phyloP scores from a whole-genome alignment of 2,113 vertebrate species.

The Orthonyx spaldingii region DNA sequence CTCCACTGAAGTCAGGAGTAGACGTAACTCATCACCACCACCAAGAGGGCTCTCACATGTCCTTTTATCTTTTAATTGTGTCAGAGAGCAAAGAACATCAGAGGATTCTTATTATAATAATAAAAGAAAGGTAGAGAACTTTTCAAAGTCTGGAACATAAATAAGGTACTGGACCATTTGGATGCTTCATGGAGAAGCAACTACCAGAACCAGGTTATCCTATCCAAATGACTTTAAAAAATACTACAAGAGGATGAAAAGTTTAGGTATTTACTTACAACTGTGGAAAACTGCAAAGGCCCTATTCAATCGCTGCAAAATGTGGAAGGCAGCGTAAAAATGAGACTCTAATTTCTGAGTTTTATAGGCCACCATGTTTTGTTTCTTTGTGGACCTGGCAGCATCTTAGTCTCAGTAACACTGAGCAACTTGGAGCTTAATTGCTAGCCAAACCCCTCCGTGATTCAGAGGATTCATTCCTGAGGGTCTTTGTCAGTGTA shows the following conservation, averaged over 20 bases:
- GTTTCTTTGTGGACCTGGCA: background rate
- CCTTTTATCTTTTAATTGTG: background rate
- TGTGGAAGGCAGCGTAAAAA: background rate
- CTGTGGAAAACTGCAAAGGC: background rate
- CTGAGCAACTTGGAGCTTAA: background rate
- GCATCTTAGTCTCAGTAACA: background rate
- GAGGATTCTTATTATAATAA: background rate
- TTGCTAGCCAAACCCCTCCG: background rate
- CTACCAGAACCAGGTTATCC: background rate
- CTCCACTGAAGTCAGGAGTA: background rate
- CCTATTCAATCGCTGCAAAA: background rate
- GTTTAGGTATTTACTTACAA: background rate
- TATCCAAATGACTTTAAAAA: background rate
- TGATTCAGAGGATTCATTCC: background rate
- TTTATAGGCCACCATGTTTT: background rate
- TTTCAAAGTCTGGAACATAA: background rate
- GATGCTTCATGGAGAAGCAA: background rate
- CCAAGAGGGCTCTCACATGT: background rate
- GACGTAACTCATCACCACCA: background rate
- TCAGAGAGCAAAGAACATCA: background rate
- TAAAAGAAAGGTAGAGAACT: background rate
- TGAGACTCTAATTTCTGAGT: background rate
- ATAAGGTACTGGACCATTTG: background rate
- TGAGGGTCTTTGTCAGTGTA: background rate
- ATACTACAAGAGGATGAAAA: background rate